Percentiles rank a stretch among this genome's conserved stretches.
phyloP scores from a whole-genome alignment of 2,888 invertebrate species.

The Aproaerema taeniolella region DNA sequence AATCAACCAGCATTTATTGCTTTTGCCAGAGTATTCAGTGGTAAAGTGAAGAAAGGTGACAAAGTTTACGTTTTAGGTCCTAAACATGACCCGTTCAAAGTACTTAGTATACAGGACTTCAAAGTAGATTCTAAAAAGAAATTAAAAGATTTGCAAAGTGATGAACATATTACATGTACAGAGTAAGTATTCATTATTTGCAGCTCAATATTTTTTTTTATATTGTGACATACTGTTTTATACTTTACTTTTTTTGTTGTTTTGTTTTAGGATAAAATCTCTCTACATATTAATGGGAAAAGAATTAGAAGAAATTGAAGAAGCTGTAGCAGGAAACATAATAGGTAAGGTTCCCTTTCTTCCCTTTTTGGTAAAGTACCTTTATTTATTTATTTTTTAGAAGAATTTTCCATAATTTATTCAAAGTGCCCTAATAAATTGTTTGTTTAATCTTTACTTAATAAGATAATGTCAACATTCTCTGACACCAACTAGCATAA shows the following conservation, averaged over 20 bases:
- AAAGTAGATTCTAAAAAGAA: constrained; percentile 64
- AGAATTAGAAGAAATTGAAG: constrained; percentile 87
- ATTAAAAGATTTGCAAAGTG: constrained; percentile 77
- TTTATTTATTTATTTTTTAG: too few relatives aligned
- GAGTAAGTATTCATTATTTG: constrained; percentile 66
- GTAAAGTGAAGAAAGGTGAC: constrained; percentile 85
- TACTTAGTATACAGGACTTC: constrained; percentile 59
- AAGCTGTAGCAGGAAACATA: constrained; percentile 93
- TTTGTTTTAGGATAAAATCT: constrained; percentile 78
- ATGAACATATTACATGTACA: constrained; percentile 81
- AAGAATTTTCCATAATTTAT: too few relatives aligned
- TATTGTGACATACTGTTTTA: too few relatives aligned
- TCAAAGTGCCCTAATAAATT: neutral
- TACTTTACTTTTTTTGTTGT: too few relatives aligned
- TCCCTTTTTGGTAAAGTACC: too few relatives aligned
- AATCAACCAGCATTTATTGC: constrained; percentile 88
- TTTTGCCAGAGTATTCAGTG: constrained; percentile 95
- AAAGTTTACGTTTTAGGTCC: constrained; percentile 90
- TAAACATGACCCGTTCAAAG: constrained; percentile 88
- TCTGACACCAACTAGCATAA: too few relatives aligned
- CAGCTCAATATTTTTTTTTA: too few relatives aligned
- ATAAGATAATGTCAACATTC: too few relatives aligned
- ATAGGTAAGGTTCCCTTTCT: constrained; percentile 83
- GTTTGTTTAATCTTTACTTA: neutral
- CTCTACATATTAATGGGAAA: constrained; percentile 96